Base-by-base conservation (phyloP, 2,113 vertebrate genomes). In the Hucho hucho region DNA sequence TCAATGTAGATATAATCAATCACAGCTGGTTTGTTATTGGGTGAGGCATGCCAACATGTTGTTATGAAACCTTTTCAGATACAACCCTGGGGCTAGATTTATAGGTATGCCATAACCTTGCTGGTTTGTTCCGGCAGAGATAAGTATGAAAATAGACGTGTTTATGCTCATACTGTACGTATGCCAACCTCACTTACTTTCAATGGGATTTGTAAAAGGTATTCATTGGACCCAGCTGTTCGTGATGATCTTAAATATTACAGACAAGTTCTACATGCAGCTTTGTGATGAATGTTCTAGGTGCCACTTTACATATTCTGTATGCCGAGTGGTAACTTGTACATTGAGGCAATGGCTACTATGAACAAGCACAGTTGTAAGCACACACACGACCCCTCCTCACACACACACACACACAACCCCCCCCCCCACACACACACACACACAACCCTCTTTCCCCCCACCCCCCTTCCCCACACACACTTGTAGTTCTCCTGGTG, bases 11-110 rank as follows among this genome's bases (percentile, higher is more conserved):
- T 3, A 49, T 76, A 85, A 84, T 84, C 83, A 80, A 81, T 83
- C 75, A 79, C 28, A 59, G 28, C 69, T 43, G 75, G 70, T 78
- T 83, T 87, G 47, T 13, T 86, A 81, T 79, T 28, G 1, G 66
- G 58, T n/a, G n/a, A 59, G 18, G n/a, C 58, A n/a, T 59, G n/a
- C 7, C n/a, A n/a, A 22, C 16, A 59, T 59, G n/a, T 4, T 58
- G 56, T 4, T 11, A 22, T n/a, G 13, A 16, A 49, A 49, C 4
- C 11, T 49, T 3, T 49, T 49, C 47, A 16, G 11, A 14, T 49
- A 49, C 47, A 49, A 16, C 14, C 14, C 3, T 14, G 3, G 47
- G 3, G 14, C 16, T 14, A 37, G 7, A 37, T 37, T 9, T 6
- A 37, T 37, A 7, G 37, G 0, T 37, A 37, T 37, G 7, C 37